Evolutionary conservation across 2,888 invertebrate genomes (phyloP).

Genomic region (Eristalis pertinax): DNA sequence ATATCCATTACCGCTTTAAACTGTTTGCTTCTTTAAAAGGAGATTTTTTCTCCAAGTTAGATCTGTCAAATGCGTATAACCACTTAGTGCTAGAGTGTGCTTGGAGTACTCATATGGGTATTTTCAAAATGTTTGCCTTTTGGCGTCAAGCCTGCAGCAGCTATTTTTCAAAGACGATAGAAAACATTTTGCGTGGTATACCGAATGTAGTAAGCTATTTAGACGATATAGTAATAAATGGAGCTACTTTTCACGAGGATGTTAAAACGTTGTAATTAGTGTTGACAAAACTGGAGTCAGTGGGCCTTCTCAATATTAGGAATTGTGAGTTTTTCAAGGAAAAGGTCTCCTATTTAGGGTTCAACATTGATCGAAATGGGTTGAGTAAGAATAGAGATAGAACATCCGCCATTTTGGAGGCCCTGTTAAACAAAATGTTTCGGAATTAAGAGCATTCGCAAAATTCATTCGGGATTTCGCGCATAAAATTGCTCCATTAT

Average conservation of each 20-base stretch:
- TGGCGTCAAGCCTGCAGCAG: constrained; percentile 71
- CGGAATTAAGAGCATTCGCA: constrained; percentile 74
- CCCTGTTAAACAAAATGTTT: constrained; percentile 70
- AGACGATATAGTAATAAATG: constrained; percentile 74
- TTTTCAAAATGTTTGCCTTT: constrained; percentile 71
- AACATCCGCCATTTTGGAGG: constrained; percentile 70
- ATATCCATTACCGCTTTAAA: constrained; percentile 25
- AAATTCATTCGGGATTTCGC: constrained; percentile 75
- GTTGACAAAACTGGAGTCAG: constrained; percentile 73
- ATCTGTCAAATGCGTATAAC: constrained; percentile 75
- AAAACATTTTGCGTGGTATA: constrained; percentile 74
- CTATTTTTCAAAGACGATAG: constrained; percentile 76
- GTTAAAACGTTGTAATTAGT: constrained; percentile 68
- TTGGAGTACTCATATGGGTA: constrained; percentile 73
- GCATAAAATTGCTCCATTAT: constrained; percentile 14
- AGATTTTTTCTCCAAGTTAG: constrained; percentile 73
- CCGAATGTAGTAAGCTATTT: constrained; percentile 64
- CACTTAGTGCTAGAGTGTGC: constrained; percentile 75
- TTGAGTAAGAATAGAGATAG: constrained; percentile 72
- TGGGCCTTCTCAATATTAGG: constrained; percentile 68
- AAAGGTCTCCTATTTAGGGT: no score
- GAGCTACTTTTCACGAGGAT: constrained; percentile 67
- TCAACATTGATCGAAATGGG: no score
- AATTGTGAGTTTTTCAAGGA: constrained; percentile 67
- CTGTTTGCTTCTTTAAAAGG: constrained; percentile 27